Conservation (phyloP, 1,140 invertebrate species). For the Aphis gossypii region DNA sequence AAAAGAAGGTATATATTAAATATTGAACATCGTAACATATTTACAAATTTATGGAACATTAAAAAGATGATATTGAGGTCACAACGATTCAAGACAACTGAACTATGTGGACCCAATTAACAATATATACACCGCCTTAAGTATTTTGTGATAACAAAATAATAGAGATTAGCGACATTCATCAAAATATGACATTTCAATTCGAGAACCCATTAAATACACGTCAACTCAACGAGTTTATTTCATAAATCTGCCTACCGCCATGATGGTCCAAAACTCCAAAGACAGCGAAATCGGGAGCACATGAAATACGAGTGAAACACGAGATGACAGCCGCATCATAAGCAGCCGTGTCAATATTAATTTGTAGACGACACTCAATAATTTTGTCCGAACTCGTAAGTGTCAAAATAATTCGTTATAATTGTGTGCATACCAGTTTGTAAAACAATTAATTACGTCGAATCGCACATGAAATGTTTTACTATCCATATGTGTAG, state of each 20-base stretch:
- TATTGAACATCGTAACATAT: neutral
- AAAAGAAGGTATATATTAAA: neutral
- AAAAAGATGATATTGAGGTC: neutral
- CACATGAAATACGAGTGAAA: neutral
- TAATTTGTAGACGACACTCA: neutral
- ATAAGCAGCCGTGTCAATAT: neutral
- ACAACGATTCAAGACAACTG: neutral
- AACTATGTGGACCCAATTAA: neutral
- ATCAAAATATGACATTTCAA: constrained; percentile 1
- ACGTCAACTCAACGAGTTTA: neutral
- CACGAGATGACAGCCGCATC: neutral
- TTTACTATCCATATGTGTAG: neutral
- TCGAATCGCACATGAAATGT: neutral
- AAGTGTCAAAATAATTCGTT: neutral
- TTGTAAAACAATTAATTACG: neutral
- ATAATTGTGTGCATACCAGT: neutral
- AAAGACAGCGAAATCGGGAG: neutral
- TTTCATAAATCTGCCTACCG: neutral
- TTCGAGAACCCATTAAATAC: neutral
- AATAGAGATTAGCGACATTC: neutral
- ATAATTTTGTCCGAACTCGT: neutral
- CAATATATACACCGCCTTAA: neutral
- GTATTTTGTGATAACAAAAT: neutral
- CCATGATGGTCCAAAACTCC: too few relatives aligned
- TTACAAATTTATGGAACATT: neutral